Evolutionary conservation across 92 coral and sea anemone genomes (phyloP).

Genomic region (Meandrina meandrites): DNA sequence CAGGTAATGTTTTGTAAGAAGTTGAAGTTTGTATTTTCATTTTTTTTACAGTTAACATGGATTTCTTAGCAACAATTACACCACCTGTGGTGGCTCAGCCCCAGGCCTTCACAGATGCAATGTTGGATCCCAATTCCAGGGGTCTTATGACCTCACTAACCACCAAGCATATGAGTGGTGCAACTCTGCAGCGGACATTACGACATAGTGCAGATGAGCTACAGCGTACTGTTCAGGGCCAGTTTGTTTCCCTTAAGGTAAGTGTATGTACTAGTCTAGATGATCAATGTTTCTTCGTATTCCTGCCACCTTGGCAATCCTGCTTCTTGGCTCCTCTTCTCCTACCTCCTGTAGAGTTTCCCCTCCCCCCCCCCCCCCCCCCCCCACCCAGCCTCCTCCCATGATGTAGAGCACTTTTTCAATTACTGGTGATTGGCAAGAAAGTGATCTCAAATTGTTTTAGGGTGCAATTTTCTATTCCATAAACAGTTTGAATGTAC

Average conservation of each 20-base stretch:
- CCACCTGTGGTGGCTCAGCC: conserved; percentile 61
- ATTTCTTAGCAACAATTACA: conserved; percentile 50
- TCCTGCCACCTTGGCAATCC: too few species aligned
- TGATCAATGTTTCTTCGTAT: background rate
- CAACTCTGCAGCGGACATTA: conserved; percentile 44
- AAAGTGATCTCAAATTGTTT: too few species aligned
- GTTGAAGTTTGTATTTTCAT: background rate
- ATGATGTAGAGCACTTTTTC: too few species aligned
- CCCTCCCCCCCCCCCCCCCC: background rate
- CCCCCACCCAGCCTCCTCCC: too few species aligned
- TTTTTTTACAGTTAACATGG: conserved; percentile 48
- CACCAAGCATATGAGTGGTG: conserved; percentile 72
- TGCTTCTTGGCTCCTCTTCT: too few species aligned
- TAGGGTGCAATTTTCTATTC: too few species aligned
- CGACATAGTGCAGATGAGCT: conserved; percentile 55
- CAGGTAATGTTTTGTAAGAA: background rate
- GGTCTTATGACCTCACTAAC: conserved; percentile 44
- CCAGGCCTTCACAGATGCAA: conserved; percentile 58
- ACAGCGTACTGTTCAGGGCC: conserved; percentile 60
- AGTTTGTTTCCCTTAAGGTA: conserved; percentile 76
- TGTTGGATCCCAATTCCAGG: conserved; percentile 73
- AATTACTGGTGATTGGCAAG: too few species aligned
- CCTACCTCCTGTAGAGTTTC: background rate
- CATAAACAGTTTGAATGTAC: too few species aligned
- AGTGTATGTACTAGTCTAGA: background rate